Percentiles rank a stretch among this genome's conserved stretches.
Evolutionary conservation across 92 coral and sea anemone genomes (phyloP).

Genomic region (Montipora capitata): DNA sequence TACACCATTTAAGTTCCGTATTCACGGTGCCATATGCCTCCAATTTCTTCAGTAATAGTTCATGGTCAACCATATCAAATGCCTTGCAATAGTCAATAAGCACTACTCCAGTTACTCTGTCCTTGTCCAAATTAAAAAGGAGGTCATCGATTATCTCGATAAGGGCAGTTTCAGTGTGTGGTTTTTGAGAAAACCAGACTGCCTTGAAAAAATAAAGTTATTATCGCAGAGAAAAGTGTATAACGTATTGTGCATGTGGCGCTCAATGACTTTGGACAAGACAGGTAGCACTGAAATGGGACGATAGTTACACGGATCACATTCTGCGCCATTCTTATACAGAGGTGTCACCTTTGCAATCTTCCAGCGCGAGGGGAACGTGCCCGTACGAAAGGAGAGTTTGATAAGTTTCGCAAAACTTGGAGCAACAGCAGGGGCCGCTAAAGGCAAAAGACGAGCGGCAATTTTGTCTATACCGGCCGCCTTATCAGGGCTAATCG

Average conservation of each 20-base stretch:
- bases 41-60: neutral
- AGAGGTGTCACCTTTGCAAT: too few species aligned
- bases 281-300: neutral
- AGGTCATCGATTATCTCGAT: neutral
- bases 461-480: too few species aligned
- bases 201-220: neutral
- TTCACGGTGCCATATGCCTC: neutral
- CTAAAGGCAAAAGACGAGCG: too few species aligned
- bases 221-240: neutral
- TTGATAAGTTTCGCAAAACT: too few species aligned
- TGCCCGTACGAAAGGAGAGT: too few species aligned
- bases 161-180: too few species aligned
- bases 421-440: too few species aligned
- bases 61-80: too few species aligned
- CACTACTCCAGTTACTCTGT: neutral
- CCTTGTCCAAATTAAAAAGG: neutral
- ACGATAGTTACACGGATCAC: slow-evolving; percentile 5
- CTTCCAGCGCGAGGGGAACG: too few species aligned
- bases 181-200: neutral
- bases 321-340: neutral
- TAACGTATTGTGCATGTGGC: neutral
- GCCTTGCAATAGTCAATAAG: neutral
- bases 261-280: slow-evolving; percentile 1
- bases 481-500: too few species aligned
- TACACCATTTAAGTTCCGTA: neutral